phyloP scores from a whole-genome alignment of 2,113 vertebrate species.

The Danio rerio region GRCz12tu NC_133190.1:28896501-28897000 shows the following conservation, averaged over 20 bases:
- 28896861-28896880: conserved; percentile 71
- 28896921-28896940: conserved; percentile 34
- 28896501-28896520: no score
- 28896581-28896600: no score
- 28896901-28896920: conserved; percentile 60
- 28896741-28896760: conserved; percentile 72
- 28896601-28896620: no score
- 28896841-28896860: conserved; percentile 38
- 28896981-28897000: conserved; percentile 68
- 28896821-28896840: background rate
- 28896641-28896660: background rate
- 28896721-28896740: conserved; percentile 24
- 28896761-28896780: conserved; percentile 75
- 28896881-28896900: conserved; percentile 64
- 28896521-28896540: no score
- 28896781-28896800: conserved; percentile 78
- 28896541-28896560: no score
- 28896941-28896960: conserved; percentile 77
- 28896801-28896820: conserved; percentile 69
- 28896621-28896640: no score
- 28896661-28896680: background rate
- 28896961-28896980: conserved; percentile 74
- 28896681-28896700: background rate
- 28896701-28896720: conserved; percentile 15
- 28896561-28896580: no score